Percentiles rank a stretch among this genome's conserved stretches.
These are phyloP conservation scores for Periophthalmus modestus DNA, from an alignment of 2,113 vertebrate species.

Conservation along the genomic window DNA sequence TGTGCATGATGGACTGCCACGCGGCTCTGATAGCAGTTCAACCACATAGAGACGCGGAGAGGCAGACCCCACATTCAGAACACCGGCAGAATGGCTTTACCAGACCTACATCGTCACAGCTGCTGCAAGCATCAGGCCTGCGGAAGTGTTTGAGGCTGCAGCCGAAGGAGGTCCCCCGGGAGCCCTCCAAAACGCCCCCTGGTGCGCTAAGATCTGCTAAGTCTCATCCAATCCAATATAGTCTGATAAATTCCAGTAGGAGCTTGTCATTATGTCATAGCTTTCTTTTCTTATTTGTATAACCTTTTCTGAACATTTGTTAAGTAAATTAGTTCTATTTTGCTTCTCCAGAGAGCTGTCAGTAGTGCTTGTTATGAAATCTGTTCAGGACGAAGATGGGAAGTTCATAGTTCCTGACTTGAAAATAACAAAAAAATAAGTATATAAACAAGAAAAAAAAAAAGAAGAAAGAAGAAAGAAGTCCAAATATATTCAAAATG, in stretches of 20 bases:
- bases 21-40: conserved; percentile 53
- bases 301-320: neutral
- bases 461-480: neutral
- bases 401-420: neutral
- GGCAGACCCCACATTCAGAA: conserved; percentile 50
- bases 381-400: neutral
- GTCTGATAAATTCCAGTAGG: neutral
- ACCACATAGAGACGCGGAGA: conserved; percentile 24
- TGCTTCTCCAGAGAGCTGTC: neutral
- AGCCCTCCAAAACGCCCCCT: conserved; percentile 32
- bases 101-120: conserved; percentile 63
- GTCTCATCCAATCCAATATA: conserved; percentile 32
- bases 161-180: conserved; percentile 39
- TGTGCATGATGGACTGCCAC: conserved; percentile 50
- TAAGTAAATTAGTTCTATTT: conserved; percentile 16
- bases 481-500: too few species aligned
- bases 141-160: conserved; percentile 39
- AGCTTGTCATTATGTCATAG: neutral
- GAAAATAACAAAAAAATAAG: neutral
- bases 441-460: neutral
- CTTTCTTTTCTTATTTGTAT: neutral
- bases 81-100: conserved; percentile 62
- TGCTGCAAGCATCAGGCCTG: conserved; percentile 68
- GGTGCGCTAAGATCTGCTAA: conserved; percentile 10
- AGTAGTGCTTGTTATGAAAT: neutral